A percentile compares a stretch with the other conserved stretches of the same genome.
Evolutionary conservation across 2,113 vertebrate genomes (phyloP).

Genomic region (Passerina amoena): DNA sequence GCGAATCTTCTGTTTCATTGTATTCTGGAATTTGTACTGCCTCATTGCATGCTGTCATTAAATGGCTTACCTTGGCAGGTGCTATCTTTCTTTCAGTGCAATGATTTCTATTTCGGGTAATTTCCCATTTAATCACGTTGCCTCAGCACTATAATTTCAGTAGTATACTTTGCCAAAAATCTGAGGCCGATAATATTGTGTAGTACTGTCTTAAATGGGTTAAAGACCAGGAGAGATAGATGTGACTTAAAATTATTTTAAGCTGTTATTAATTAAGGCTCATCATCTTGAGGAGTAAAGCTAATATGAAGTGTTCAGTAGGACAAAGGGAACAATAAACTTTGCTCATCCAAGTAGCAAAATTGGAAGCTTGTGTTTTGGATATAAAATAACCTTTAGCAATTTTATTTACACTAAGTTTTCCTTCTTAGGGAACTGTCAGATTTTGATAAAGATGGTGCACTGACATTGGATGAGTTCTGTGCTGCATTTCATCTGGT

Average conservation of each 20-base stretch:
- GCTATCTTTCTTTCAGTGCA: neutral
- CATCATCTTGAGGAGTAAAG: neutral
- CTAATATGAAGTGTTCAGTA: neutral
- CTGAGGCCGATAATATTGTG: neutral
- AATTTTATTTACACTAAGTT: constrained; percentile 51
- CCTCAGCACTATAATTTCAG: neutral
- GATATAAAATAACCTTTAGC: neutral
- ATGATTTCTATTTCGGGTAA: neutral
- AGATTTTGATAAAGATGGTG: constrained; percentile 98
- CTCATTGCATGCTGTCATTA: neutral
- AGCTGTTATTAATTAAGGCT: neutral
- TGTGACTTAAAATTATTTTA: neutral
- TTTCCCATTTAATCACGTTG: neutral
- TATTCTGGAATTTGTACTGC: neutral
- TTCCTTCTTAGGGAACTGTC: constrained; percentile 90
- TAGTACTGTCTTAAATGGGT: neutral
- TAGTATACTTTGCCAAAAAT: neutral
- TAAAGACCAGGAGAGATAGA: neutral
- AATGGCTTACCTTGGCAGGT: neutral
- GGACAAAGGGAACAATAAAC: neutral
- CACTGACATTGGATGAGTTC: constrained; percentile 96
- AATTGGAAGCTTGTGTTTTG: neutral
- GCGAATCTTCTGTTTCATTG: neutral
- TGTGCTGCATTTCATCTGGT: constrained; percentile 98
- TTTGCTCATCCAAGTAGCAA: neutral